A percentile compares a stretch with the other conserved stretches of the same genome.
Conservation (phyloP, 2,113 vertebrate species). For the Bettongia penicillata region DNA sequence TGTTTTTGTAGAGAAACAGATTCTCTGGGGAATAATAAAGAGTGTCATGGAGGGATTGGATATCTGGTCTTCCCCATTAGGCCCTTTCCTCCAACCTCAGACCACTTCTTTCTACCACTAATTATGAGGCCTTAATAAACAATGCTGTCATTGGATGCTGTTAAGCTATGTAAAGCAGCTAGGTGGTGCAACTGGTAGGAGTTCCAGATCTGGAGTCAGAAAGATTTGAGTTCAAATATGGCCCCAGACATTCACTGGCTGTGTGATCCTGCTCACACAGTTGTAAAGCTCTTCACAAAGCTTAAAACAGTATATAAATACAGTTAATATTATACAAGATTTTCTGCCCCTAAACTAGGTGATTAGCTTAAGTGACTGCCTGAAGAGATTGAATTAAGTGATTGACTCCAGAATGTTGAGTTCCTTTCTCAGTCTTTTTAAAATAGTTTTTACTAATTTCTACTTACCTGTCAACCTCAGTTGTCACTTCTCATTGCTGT, state of each 20-base stretch:
- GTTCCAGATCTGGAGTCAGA: background rate
- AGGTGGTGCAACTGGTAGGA: background rate
- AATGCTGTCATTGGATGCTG: background rate
- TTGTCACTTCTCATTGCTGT: too few species aligned
- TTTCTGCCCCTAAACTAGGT: too few species aligned
- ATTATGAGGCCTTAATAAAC: background rate
- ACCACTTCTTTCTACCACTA: background rate
- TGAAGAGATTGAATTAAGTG: too few species aligned
- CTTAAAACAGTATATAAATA: too few species aligned
- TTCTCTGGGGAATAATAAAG: accelerated
- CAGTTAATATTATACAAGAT: too few species aligned
- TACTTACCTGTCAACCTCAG: too few species aligned
- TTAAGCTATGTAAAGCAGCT: background rate
- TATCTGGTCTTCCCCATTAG: background rate
- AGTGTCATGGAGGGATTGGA: background rate
- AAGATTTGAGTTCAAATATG: background rate
- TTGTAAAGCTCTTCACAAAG: too few species aligned
- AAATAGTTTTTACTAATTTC: too few species aligned
- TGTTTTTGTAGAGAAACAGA: accelerated
- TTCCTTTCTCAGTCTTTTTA: too few species aligned
- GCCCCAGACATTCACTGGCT: background rate
- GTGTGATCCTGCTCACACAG: background rate
- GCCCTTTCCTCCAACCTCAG: background rate
- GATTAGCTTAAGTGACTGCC: too few species aligned
- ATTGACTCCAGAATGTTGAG: too few species aligned